Evolutionary conservation across 37 sponge, comb jelly and placozoan species (phyloP).

Genomic region (Tethya wilhelma): DNA sequence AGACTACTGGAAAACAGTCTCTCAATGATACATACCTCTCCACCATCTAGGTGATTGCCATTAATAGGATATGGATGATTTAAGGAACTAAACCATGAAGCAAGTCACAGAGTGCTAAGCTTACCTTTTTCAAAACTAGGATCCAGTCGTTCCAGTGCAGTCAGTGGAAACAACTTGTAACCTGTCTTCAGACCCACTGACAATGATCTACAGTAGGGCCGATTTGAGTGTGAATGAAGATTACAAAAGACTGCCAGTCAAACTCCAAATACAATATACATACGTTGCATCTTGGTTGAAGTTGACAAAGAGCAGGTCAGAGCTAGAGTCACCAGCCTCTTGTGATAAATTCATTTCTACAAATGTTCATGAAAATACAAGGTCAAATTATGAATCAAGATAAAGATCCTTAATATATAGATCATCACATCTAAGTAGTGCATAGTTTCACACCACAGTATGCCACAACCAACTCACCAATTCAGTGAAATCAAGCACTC

Average conservation of each 20-base stretch:
- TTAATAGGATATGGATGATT: too few species aligned
- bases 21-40: slow-evolving; percentile 91
- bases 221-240: background rate
- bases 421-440: background rate
- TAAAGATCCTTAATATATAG: background rate
- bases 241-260: too few species aligned
- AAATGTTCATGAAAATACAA: background rate
- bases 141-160: slow-evolving; percentile 30
- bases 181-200: slow-evolving; percentile 83
- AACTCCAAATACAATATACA: slow-evolving; percentile 12
- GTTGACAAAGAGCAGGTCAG: slow-evolving; percentile 77
- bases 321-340: slow-evolving; percentile 46
- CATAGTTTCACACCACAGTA: background rate
- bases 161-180: slow-evolving; percentile 78
- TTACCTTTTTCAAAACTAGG: slow-evolving; percentile 71
- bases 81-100: too few species aligned
- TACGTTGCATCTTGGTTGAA: slow-evolving; percentile 95
- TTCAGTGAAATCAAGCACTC: too few species aligned
- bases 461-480: background rate
- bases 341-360: slow-evolving; percentile 68
- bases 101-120: too few species aligned
- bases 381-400: slow-evolving; percentile 12
- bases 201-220: slow-evolving; percentile 57
- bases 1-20: slow-evolving; percentile 96
- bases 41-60: slow-evolving; percentile 55